A percentile compares a stretch with the other conserved stretches of the same genome.
phyloP scores from a whole-genome alignment of 2,797 vertebrate species.

The Sparidentex hasta region DNA sequence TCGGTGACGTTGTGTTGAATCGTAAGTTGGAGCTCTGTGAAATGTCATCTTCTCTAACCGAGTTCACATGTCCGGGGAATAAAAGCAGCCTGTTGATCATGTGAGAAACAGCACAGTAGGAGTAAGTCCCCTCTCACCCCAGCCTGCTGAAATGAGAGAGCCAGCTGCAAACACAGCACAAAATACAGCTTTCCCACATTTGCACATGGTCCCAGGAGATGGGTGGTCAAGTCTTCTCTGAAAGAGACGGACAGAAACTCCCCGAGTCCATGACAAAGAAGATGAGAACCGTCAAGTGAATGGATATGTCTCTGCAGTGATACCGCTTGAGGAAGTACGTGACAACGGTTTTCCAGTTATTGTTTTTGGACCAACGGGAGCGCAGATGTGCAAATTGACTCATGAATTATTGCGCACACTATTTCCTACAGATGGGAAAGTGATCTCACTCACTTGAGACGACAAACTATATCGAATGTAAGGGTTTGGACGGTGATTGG shows the following conservation, averaged over 20 bases:
- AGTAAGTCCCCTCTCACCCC: conserved; percentile 41
- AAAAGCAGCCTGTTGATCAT: conserved; percentile 45
- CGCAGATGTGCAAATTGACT: conserved; percentile 22
- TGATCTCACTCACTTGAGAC: conserved; percentile 5
- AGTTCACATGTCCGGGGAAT: conserved; percentile 30
- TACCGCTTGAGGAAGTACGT: conserved; percentile 16
- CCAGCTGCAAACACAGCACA: conserved; percentile 69
- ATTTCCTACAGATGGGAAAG: conserved; percentile 37
- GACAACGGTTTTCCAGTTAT: conserved; percentile 32
- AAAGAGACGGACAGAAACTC: conserved; percentile 44
- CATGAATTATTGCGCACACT: conserved; percentile 12
- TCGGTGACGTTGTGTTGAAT: conserved; percentile 3
- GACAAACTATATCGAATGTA: not conserved
- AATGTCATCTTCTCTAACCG: conserved; percentile 34
- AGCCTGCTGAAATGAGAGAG: conserved; percentile 63
- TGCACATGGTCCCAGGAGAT: conserved; percentile 70
- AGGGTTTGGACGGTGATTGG: not conserved
- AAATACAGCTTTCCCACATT: conserved; percentile 73
- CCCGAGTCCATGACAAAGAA: conserved; percentile 28
- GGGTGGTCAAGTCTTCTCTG: conserved; percentile 54
- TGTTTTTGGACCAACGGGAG: conserved; percentile 34
- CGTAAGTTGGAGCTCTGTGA: conserved; percentile 40
- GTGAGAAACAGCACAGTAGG: conserved; percentile 64
- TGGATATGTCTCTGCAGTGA: conserved; percentile 22
- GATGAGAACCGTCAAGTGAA: conserved; percentile 20